Percentiles rank a stretch among this genome's conserved stretches.
phyloP scores from a whole-genome alignment of 1,140 invertebrate species.

The Parasteatoda tepidariorum region DNA sequence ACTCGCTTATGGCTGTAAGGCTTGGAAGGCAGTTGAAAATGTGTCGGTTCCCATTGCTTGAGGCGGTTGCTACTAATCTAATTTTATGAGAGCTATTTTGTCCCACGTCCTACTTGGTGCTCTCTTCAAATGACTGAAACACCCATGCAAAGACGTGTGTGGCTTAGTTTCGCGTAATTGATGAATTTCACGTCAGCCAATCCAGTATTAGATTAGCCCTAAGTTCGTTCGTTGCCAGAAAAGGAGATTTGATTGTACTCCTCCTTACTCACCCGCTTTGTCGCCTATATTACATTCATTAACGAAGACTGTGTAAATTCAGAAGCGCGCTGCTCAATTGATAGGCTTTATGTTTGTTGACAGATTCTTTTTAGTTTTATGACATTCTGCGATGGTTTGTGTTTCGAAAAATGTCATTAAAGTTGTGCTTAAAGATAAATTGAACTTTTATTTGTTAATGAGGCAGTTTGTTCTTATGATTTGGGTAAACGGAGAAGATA shows the following conservation, averaged over 20 bases:
- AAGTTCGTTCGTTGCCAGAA: constrained; percentile 1
- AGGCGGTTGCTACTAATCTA: constrained; percentile 45
- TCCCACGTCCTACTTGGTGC: constrained; percentile 34
- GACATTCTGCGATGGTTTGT: neutral
- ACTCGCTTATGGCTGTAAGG: neutral
- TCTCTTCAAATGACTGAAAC: constrained; percentile 27
- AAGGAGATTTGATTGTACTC: neutral
- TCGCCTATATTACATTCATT: constrained; percentile 36
- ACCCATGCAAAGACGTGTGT: constrained; percentile 25
- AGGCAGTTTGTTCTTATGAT: neutral
- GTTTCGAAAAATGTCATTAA: neutral
- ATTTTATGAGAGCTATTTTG: constrained; percentile 51
- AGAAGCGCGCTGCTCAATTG: neutral
- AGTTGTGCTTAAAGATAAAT: too few relatives aligned
- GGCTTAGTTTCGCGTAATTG: constrained; percentile 50
- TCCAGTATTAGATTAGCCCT: constrained; percentile 21
- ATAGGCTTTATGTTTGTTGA: constrained; percentile 21
- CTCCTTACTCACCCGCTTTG: neutral
- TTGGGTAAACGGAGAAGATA: too few relatives aligned
- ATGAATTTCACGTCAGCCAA: constrained; percentile 51
- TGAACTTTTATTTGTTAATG: neutral
- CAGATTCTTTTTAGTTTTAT: neutral
- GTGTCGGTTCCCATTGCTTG: neutral
- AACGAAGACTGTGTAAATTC: neutral
- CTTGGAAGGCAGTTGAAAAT: neutral